Percentiles rank a stretch among this genome's conserved stretches.
Evolutionary conservation across 1,140 invertebrate species (phyloP).

Genomic region (Aphelenchoides fujianensis): DNA sequence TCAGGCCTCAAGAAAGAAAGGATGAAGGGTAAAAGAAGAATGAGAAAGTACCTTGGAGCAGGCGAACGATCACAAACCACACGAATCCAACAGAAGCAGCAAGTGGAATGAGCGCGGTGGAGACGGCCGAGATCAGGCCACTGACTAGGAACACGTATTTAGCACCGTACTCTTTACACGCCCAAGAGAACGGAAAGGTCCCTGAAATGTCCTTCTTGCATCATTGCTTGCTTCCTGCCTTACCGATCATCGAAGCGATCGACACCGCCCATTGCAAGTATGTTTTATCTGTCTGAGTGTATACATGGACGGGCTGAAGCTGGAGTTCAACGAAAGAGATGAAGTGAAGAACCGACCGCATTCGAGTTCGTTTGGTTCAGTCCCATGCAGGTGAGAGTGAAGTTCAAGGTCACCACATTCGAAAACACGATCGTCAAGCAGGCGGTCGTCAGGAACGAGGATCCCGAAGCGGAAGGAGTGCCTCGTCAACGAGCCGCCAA

Average conservation of each 20-base stretch:
- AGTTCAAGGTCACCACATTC: slow-evolving; percentile 10
- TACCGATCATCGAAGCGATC: slow-evolving; percentile 35
- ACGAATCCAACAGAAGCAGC: slow-evolving; percentile 14
- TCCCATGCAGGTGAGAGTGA: slow-evolving; percentile 11
- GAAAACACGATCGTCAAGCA: slow-evolving; percentile 13
- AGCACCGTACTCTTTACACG: slow-evolving; percentile 27
- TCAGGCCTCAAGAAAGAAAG: slow-evolving; percentile 13
- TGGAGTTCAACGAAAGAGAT: not conserved
- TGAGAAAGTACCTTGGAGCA: slow-evolving; percentile 32
- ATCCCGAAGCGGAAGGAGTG: slow-evolving; percentile 9
- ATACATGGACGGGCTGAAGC: slow-evolving; percentile 18
- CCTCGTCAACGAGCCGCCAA: not conserved
- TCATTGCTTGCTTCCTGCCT: no score
- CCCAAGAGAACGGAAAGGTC: slow-evolving; percentile 33
- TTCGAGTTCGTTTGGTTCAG: not conserved
- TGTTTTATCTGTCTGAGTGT: slow-evolving; percentile 33
- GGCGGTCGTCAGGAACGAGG: slow-evolving; percentile 3
- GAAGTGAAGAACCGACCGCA: not conserved
- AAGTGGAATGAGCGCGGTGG: slow-evolving; percentile 32
- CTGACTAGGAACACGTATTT: slow-evolving; percentile 21
- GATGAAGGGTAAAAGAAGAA: slow-evolving; percentile 24
- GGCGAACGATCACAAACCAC: slow-evolving; percentile 31
- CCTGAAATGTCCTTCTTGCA: no score
- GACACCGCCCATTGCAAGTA: slow-evolving; percentile 34
- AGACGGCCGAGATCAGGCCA: slow-evolving; percentile 18